Base-by-base conservation (phyloP, 2,113 vertebrate species). In the Hemichromis elongatus region DNA sequence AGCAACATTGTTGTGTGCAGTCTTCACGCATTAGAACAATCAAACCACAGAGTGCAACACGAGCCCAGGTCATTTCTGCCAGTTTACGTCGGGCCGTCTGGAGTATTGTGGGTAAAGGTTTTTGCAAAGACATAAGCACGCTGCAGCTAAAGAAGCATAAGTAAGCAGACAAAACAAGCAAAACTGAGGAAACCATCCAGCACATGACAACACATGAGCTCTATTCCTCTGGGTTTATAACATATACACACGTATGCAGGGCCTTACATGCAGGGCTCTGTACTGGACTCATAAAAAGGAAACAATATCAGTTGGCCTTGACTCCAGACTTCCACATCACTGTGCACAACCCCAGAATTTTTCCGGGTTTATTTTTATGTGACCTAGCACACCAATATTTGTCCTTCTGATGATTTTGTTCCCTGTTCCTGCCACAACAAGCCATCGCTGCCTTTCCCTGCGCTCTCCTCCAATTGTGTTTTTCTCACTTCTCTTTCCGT, bases 401-500 rank as follows among this genome's bases (percentile, higher is more conserved):
- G 12, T 86, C 28, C 56, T 50, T 82, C 47, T 57, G 85, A 83
- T 59, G 37, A 66, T 73, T 33, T 42, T 56, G 11, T 63, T 57
- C 33, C 10, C 55, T 5, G 28, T 2, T 75, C 56, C 54, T 80
- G 56, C 57, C 68, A 80, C 55, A 56, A 66, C 82, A 77, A 88
- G 73, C 70, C 83, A 77, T 82, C 56, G 61, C 75, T 28, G 28
- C 84, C 79, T 90, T 26, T 73, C 47, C 77, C 59, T 14, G 40
- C 33, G 0, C 83, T 83, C 86, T 37, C 50, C 86, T 86, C 56
- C 86, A 79, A 80, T 80, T 82, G 80, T 40, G 86, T 89, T 89
- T 91, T 88, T 86, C 89, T 89, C 56, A 19, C 54, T 86, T 87
- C 87, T 80, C 88, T 81, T 77, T 83, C 55, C 68, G 85, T 90